Conservation (phyloP, 2,113 vertebrate species). For the Conger conger region DNA sequence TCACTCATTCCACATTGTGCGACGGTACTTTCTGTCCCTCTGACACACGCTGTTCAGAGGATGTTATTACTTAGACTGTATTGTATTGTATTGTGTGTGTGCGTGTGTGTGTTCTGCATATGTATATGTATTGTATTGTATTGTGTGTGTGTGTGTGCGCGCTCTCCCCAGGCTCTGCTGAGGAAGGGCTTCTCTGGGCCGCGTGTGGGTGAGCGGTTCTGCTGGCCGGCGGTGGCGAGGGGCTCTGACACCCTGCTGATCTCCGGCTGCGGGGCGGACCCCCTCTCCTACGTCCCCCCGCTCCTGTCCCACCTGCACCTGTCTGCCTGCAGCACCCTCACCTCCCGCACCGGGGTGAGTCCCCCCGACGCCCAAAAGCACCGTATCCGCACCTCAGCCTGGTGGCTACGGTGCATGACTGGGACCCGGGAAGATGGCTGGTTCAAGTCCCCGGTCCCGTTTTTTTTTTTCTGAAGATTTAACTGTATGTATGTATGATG, state of each 20-base stretch:
- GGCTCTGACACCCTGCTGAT: conserved; percentile 79
- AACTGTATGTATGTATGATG: too few species aligned
- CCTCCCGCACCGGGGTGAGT: conserved; percentile 76
- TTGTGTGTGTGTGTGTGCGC: not conserved
- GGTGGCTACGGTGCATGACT: too few species aligned
- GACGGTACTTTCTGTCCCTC: too few species aligned
- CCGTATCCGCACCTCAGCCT: too few species aligned
- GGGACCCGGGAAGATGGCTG: too few species aligned
- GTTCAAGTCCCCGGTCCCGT: too few species aligned
- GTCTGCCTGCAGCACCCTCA: conserved; percentile 42
- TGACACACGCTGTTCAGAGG: too few species aligned
- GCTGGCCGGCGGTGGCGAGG: conserved; percentile 80
- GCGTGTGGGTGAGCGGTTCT: conserved; percentile 70
- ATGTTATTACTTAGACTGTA: too few species aligned
- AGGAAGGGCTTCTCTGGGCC: conserved; percentile 57
- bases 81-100: too few species aligned
- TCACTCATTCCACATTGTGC: too few species aligned
- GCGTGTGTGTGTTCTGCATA: not conserved
- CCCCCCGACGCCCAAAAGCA: not conserved
- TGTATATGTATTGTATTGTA: not conserved
- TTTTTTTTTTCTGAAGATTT: not conserved
- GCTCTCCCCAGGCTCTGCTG: conserved; percentile 67
- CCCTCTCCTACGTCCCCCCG: conserved; percentile 79
- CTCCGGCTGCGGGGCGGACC: conserved; percentile 69
- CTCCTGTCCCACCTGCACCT: conserved; percentile 77